Evolutionary conservation across 2,113 vertebrate species (phyloP).

Genomic region (Syrmaticus mikado): DNA sequence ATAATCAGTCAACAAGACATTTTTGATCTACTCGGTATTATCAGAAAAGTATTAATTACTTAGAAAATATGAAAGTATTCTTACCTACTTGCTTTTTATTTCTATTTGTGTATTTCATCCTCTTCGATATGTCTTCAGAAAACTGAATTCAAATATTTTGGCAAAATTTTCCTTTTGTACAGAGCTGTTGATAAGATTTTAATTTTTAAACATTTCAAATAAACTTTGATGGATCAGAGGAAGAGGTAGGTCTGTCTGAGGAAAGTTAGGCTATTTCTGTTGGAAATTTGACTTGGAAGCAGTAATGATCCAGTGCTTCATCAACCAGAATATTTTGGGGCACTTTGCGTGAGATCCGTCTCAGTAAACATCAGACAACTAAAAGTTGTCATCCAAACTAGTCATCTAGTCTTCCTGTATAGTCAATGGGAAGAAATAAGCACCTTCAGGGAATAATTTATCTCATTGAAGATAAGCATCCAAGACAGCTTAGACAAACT

Average conservation of each 20-base stretch:
- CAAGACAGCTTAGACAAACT: constrained; percentile 8
- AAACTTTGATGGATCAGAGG: background rate
- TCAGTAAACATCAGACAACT: background rate
- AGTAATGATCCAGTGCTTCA: background rate
- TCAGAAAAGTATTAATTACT: background rate
- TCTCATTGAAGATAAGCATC: background rate
- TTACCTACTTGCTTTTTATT: background rate
- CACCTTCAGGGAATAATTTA: constrained; percentile 3
- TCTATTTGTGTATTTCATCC: background rate
- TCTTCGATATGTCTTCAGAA: background rate
- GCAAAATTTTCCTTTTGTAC: background rate
- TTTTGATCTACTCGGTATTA: background rate
- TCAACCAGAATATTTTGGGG: background rate
- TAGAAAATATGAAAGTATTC: background rate
- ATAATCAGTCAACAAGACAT: background rate
- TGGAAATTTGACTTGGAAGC: background rate
- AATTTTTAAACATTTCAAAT: background rate
- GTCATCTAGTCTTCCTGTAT: background rate
- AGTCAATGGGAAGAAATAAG: background rate
- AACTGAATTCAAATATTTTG: background rate
- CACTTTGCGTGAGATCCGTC: background rate
- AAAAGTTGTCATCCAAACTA: constrained; percentile 8
- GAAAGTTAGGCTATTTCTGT: background rate
- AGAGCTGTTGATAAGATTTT: background rate
- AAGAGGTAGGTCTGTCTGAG: background rate